Evolutionary conservation across 2,113 vertebrate genomes (phyloP), one percentile per base, ranked within the genome.

Genomic region (Grallaria varia): DNA sequence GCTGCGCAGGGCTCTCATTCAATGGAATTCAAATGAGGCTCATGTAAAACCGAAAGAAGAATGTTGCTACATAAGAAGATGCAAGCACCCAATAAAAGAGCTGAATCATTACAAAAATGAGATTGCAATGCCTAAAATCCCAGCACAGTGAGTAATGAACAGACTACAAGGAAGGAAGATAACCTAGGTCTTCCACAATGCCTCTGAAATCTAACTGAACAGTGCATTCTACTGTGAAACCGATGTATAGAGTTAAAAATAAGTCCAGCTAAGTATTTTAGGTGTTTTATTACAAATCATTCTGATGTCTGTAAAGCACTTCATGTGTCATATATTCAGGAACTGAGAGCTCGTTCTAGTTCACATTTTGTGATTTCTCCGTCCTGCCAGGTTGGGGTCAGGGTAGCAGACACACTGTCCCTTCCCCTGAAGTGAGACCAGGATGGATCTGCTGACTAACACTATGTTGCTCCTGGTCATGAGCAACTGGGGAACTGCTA

Each of bases 371-470:
- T 13, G 25, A 39, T 21, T 11, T 25, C 21, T 71, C 2, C 1
- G 5, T 23, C 20, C 33, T 0, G 0, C 8, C 42, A 30, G n/a
- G 14, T 1, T 72, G n/a, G 53, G 52, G 27, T 13, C 4, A 2
- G 60, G n/a, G 45, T 13, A 10, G 39, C 55, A 42, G 37, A 78
- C 5, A 2, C 0, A 0, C 14, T 31, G 21, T 66, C 27, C 47
- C 58, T 75, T 52, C 21, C 21, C 9, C 21, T 21, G 40, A 58
- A 50, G 20, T 0, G 1, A 47, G 39, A 13, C 11, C 30, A 18
- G 0, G 0, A 1, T 19, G 47, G 37, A 20, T 33, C 47, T 74
- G 31, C 71, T 78, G 14, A 21, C n/a, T 0, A 1, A 25, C 8
- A 21, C 15, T 20, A 2, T 0, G 8, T 49, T 80, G 62, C 58